Percentiles rank a stretch among this genome's conserved stretches.
Evolutionary conservation across 1,140 invertebrate genomes (phyloP).

Genomic region (Drosophila chauvacae): DNA sequence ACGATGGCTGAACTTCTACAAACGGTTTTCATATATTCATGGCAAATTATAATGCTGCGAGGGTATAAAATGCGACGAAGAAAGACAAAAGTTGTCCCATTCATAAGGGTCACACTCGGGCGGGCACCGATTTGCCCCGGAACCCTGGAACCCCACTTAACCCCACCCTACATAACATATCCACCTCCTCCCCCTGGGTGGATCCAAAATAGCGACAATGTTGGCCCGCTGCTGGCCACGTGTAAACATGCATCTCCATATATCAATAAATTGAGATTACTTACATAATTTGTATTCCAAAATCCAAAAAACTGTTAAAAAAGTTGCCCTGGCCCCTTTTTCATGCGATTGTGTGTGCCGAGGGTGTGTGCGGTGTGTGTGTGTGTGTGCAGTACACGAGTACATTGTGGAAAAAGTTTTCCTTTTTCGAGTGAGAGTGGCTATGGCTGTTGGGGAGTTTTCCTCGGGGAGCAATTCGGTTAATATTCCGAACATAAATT

Average conservation of each 20-base stretch:
- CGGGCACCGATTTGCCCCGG: slow-evolving; percentile 18
- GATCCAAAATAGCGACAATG: slow-evolving; percentile 37
- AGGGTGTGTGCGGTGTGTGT: slow-evolving; percentile 17
- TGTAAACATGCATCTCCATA: slow-evolving; percentile 61
- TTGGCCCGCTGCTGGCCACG: slow-evolving; percentile 34
- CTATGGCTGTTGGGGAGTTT: slow-evolving; percentile 52
- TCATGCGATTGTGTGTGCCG: slow-evolving; percentile 31
- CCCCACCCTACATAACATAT: neutral
- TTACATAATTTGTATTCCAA: slow-evolving; percentile 82
- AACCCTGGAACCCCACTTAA: slow-evolving; percentile 9
- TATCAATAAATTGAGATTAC: slow-evolving; percentile 82
- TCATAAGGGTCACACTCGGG: slow-evolving; percentile 70
- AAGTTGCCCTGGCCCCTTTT: slow-evolving; percentile 67
- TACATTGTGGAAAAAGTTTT: slow-evolving; percentile 65
- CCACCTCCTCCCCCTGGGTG: neutral
- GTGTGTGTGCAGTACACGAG: slow-evolving; percentile 43
- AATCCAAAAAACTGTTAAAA: slow-evolving; percentile 81
- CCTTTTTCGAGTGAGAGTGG: slow-evolving; percentile 45
- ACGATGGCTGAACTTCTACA: slow-evolving; percentile 45
- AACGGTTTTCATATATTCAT: slow-evolving; percentile 79
- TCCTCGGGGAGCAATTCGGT: slow-evolving; percentile 80
- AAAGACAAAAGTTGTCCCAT: slow-evolving; percentile 73
- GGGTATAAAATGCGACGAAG: slow-evolving; percentile 61
- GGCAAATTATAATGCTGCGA: slow-evolving; percentile 75
- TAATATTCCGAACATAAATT: slow-evolving; percentile 82